Percentiles rank a stretch among this genome's conserved stretches.
Evolutionary conservation across 2,888 invertebrate species (phyloP).

Genomic region (Watsonalla cultraria): DNA sequence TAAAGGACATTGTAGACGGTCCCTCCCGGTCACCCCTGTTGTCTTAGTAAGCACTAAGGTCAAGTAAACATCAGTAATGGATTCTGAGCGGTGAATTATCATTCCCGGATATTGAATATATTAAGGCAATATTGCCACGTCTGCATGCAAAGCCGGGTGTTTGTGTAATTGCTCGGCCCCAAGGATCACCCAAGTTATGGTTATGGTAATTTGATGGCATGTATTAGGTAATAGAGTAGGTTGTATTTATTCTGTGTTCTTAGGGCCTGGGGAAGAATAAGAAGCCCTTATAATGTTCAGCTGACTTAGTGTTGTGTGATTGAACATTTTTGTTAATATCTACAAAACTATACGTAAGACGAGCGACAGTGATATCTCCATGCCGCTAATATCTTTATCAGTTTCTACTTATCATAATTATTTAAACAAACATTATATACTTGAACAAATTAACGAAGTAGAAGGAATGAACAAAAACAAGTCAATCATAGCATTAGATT

Average conservation of each 20-base stretch:
- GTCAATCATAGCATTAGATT: too few relatives aligned
- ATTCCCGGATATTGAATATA: slow-evolving; percentile 78
- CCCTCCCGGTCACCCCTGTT: slow-evolving; percentile 67
- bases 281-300: slow-evolving; percentile 1
- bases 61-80: slow-evolving; percentile 79
- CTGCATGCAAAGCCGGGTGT: slow-evolving; percentile 56
- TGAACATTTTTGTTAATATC: too few relatives aligned
- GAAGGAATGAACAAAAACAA: too few relatives aligned
- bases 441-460: too few relatives aligned
- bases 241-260: too few relatives aligned
- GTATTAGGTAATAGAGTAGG: slow-evolving; percentile 7
- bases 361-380: too few relatives aligned
- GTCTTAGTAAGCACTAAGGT: slow-evolving; percentile 79
- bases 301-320: too few relatives aligned
- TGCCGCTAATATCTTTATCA: too few relatives aligned
- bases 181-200: slow-evolving; percentile 35
- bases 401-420: too few relatives aligned
- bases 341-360: too few relatives aligned
- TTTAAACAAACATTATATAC: too few relatives aligned
- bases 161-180: slow-evolving; percentile 55
- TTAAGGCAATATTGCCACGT: slow-evolving; percentile 65
- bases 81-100: slow-evolving; percentile 74
- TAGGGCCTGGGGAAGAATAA: background rate
- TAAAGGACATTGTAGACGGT: slow-evolving; percentile 4
- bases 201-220: slow-evolving; percentile 35